phyloP scores from a whole-genome alignment of 2,888 invertebrate species.

The Chymomyza amoena region DNA sequence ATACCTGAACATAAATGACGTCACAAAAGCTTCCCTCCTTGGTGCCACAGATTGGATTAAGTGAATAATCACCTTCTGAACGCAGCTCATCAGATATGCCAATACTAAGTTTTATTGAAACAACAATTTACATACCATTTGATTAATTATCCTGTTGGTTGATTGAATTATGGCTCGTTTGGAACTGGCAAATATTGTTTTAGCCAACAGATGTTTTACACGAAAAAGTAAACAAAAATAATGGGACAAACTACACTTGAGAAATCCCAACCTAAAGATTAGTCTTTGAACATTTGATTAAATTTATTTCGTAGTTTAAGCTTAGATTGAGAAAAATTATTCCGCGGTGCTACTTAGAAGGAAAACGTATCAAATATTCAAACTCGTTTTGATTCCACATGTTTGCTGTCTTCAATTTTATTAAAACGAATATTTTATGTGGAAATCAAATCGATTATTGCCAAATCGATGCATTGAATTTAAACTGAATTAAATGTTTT shows the following conservation, averaged over 20 bases:
- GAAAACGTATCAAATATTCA: no score
- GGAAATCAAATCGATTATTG: no score
- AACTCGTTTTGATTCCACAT: no score
- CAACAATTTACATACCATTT: not conserved
- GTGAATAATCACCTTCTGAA: not conserved
- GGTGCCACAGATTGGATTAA: not conserved
- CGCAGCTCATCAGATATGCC: not conserved
- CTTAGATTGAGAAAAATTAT: no score
- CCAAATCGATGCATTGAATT: no score
- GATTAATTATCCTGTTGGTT: not conserved
- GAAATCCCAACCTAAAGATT: not conserved
- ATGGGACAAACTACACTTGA: not conserved
- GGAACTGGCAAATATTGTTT: not conserved
- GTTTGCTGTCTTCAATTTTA: no score
- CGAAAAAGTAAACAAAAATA: not conserved
- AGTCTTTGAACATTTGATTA: no score
- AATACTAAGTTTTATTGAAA: not conserved
- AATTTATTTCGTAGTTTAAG: no score
- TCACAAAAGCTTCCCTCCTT: not conserved
- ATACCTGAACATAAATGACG: no score
- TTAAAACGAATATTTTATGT: no score
- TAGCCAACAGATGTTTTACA: not conserved
- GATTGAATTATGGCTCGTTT: not conserved
- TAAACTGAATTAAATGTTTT: no score
- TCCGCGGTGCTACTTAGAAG: no score